Conservation (phyloP, 2,797 vertebrate species). For the Sebastes vulpes region DNA sequence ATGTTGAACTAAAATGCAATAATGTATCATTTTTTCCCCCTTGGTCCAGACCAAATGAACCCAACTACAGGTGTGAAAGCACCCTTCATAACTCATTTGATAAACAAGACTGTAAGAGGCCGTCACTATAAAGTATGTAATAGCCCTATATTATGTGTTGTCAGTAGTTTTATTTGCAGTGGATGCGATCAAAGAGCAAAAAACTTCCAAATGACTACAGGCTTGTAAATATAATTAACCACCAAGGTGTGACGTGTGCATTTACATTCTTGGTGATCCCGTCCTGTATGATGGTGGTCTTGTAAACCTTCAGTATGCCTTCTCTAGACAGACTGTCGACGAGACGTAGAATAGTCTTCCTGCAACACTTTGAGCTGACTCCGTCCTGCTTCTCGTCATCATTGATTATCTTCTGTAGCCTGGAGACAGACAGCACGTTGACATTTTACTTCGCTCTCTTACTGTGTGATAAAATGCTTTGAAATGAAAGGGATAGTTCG, state of each 20-base stretch:
- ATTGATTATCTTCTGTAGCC: constrained; percentile 95
- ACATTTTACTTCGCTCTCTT: background rate
- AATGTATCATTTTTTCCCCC: too few relatives aligned
- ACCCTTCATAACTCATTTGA: background rate
- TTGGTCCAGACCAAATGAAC: too few relatives aligned
- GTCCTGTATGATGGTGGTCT: constrained; percentile 92
- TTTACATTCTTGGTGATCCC: constrained; percentile 91
- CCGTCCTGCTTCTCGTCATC: constrained; percentile 93
- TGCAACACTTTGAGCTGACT: constrained; percentile 93
- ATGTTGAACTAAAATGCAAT: too few relatives aligned
- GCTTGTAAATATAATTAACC: background rate
- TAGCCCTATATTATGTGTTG: background rate
- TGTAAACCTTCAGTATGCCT: constrained; percentile 90
- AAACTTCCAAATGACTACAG: background rate
- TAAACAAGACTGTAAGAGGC: background rate
- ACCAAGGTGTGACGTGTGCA: background rate
- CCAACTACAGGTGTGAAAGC: too few relatives aligned
- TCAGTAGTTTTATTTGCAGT: background rate
- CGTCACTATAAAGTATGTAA: background rate
- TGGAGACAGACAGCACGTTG: constrained; percentile 48
- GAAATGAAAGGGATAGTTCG: background rate
- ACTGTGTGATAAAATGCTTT: background rate
- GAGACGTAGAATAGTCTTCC: constrained; percentile 93
- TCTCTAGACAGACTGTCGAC: constrained; percentile 89
- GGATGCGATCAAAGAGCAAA: background rate